Percentiles rank a stretch among this genome's conserved stretches.
These are phyloP conservation scores for Drosophila sordidula DNA, from an alignment of 2,888 invertebrate genomes.

Conservation along the genomic window DNA sequence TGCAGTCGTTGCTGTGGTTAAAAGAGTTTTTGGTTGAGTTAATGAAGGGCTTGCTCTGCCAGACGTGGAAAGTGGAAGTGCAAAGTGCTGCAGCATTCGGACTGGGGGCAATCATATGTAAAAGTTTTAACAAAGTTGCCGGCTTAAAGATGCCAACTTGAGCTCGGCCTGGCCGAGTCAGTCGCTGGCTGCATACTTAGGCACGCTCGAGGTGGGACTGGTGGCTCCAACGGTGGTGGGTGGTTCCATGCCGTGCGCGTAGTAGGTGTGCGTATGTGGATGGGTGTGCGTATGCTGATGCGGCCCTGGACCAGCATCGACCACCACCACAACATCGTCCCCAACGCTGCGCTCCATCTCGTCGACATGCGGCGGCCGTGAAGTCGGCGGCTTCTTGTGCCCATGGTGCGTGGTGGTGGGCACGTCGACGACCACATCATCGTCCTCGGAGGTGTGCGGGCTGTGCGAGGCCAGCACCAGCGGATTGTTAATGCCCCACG, in stretches of 20 bases:
- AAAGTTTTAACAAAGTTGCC: constrained; percentile 55
- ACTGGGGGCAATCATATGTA: constrained; percentile 30
- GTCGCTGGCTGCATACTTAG: constrained; percentile 58
- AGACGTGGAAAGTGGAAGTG: neutral
- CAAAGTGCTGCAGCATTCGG: neutral
- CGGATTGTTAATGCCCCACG: constrained; percentile 85
- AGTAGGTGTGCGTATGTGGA: constrained; percentile 65
- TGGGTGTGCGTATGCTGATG: constrained; percentile 62
- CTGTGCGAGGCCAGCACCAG: constrained; percentile 85
- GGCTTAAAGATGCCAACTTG: constrained; percentile 49
- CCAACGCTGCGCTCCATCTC: constrained; percentile 67
- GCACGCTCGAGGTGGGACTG: constrained; percentile 49
- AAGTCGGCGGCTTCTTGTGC: constrained; percentile 53
- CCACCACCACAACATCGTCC: constrained; percentile 82
- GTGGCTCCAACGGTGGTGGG: constrained; percentile 51
- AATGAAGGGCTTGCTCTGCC: constrained; percentile 55
- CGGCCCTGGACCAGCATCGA: constrained; percentile 65
- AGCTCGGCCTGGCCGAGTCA: constrained; percentile 54
- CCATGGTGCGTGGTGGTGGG: constrained; percentile 78
- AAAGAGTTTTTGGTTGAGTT: constrained; percentile 62
- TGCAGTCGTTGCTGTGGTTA: constrained; percentile 54
- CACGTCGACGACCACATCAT: constrained; percentile 78
- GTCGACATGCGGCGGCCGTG: constrained; percentile 30
- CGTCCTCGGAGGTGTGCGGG: constrained; percentile 84
- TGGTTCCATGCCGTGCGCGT: constrained; percentile 67